Conservation (phyloP, 2,113 vertebrate genomes). For the Amphiprion ocellaris region DNA sequence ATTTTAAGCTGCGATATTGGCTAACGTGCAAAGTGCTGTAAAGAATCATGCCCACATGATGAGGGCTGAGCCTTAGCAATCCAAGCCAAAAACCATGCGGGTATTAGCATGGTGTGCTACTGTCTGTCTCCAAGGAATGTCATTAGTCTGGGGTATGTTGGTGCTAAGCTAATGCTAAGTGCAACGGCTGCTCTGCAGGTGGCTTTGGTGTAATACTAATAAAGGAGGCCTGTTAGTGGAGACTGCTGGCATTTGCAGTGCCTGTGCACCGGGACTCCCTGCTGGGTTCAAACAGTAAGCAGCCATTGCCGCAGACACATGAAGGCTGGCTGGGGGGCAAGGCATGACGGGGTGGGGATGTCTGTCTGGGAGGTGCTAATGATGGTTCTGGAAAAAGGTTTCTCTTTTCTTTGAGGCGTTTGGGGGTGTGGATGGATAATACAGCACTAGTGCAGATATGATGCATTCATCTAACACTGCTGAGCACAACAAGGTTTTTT, state of each 20-base stretch:
- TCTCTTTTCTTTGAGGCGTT: constrained; percentile 19
- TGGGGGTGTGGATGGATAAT: background rate
- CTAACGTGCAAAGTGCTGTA: background rate
- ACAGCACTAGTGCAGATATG: background rate
- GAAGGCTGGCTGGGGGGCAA: constrained; percentile 57
- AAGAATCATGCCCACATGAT: constrained; percentile 17
- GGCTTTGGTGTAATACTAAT: constrained; percentile 69
- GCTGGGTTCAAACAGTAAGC: constrained; percentile 75
- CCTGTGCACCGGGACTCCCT: constrained; percentile 45
- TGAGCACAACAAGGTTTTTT: background rate
- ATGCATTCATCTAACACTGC: background rate
- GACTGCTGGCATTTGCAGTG: constrained; percentile 60
- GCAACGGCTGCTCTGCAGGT: constrained; percentile 66
- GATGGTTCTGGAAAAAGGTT: constrained; percentile 16
- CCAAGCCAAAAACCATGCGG: constrained; percentile 11
- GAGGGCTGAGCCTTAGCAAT: background rate
- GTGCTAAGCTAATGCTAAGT: constrained; percentile 60
- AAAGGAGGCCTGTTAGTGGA: constrained; percentile 71
- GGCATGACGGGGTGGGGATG: constrained; percentile 35
- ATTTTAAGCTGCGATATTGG: constrained; percentile 2
- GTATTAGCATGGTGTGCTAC: constrained; percentile 32
- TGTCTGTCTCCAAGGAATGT: constrained; percentile 45
- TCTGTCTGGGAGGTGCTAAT: constrained; percentile 68
- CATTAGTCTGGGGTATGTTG: constrained; percentile 55
- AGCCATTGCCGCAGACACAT: constrained; percentile 59